phyloP scores from a whole-genome alignment of 1,140 invertebrate species.

The Trigoniulus corallinus region DNA sequence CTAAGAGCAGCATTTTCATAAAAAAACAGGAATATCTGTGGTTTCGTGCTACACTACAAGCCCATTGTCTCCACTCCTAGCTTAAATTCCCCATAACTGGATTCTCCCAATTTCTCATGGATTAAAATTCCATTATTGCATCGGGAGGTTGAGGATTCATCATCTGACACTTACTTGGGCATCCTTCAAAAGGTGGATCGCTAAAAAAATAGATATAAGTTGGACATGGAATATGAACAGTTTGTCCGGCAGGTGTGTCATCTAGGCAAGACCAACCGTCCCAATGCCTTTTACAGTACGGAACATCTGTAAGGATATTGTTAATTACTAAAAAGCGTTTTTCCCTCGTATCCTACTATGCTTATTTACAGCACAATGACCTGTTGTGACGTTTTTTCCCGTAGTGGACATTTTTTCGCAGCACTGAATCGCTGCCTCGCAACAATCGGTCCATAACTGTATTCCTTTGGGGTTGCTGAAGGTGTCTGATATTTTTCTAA shows the following conservation, averaged over 20 bases:
- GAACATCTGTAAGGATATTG: slow-evolving; percentile 3
- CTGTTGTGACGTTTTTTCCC: neutral
- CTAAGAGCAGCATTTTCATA: too few species aligned
- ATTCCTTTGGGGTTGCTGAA: slow-evolving; percentile 4
- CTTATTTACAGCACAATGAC: neutral
- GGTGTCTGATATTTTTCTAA: neutral
- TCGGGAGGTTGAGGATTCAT: too few species aligned
- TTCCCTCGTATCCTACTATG: neutral
- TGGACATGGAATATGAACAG: slow-evolving; percentile 19
- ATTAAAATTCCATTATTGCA: too few species aligned
- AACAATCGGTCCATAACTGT: slow-evolving; percentile 19
- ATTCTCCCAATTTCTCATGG: too few species aligned
- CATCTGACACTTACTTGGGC: slow-evolving; percentile 17
- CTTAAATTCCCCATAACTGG: too few species aligned
- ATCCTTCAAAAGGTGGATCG: slow-evolving; percentile 16
- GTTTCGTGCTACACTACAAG: too few species aligned
- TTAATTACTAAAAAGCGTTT: neutral
- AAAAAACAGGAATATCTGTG: too few species aligned
- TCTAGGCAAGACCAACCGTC: slow-evolving; percentile 32
- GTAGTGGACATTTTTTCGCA: slow-evolving; percentile 14
- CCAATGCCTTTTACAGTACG: slow-evolving; percentile 27
- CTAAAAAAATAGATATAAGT: slow-evolving; percentile 23
- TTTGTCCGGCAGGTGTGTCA: slow-evolving; percentile 14
- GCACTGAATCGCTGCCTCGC: slow-evolving; percentile 17
- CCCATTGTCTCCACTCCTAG: too few species aligned